phyloP scores from a whole-genome alignment of 2,797 vertebrate genomes.

The Leptodactylus fallax region DNA sequence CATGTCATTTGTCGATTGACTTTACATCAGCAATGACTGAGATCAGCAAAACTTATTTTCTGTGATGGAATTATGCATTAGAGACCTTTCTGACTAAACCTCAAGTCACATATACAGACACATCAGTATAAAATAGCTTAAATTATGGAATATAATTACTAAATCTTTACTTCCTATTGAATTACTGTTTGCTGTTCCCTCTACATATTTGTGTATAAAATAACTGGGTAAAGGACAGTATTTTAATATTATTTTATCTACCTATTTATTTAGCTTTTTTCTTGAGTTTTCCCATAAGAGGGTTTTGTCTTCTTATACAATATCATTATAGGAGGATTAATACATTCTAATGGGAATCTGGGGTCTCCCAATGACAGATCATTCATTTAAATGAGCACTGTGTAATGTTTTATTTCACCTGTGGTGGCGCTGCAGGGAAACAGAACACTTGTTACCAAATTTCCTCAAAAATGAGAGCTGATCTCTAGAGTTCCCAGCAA shows the following conservation, averaged over 20 bases:
- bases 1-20: conserved; percentile 13
- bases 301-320: too few relatives aligned
- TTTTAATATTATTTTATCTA: neutral
- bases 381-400: neutral
- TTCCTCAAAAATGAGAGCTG: neutral
- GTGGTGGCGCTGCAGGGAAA: neutral
- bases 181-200: neutral
- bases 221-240: neutral
- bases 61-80: neutral
- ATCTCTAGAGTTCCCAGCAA: too few relatives aligned
- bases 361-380: neutral
- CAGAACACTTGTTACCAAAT: neutral
- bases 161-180: neutral
- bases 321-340: too few relatives aligned
- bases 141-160: neutral
- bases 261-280: neutral
- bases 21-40: neutral
- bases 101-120: neutral
- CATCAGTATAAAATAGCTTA: neutral
- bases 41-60: neutral
- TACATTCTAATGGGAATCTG: too few relatives aligned
- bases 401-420: neutral
- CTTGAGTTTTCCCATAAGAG: too few relatives aligned
- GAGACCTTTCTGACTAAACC: conserved; percentile 2
- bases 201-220: neutral